Evolutionary conservation across 2,797 vertebrate genomes (phyloP), one percentile per base, ranked within the genome.

Genomic region (Hydrocynus forskahlii): DNA sequence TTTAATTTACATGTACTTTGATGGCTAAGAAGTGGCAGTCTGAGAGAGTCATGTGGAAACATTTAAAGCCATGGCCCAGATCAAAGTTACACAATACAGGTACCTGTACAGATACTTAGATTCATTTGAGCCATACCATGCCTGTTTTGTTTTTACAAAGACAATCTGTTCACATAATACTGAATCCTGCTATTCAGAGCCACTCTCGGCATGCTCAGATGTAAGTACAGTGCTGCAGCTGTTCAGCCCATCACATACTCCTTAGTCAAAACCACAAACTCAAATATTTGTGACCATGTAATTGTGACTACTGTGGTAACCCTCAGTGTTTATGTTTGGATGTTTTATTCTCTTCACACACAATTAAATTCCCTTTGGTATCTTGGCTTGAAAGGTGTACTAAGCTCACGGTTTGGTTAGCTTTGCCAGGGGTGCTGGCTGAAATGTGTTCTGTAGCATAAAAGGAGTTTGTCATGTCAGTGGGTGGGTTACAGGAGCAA

Each of bases 201-300:
- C 50, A 12, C 66, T 64, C 14, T 63, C 19, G 8, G 40, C 9
- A 52, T 45, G 21, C 59, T 25, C 74, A 45, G 7, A 29, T 48
- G 50, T 54, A 66, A 75, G 71, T 68, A 59, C 17, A 38, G 48
- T 52, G 10, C 48, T 62, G 43, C 78, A 55, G 68, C 73, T 76
- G 72, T 19, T 67, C 77, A 12, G 35, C 55, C 45, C 77, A 73
- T 48, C 52, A 17, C 72, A 50, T 71, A 57, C 23, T 90, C 86
- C 87, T 40, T 87, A 81, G 85, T 90, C 87, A 84, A 86, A 90
- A 87, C 91, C 93, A 88, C 91, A 92, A 84, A 92, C 91, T 90
- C 86, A 88, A 92, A 93, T 93, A 92, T 91, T 91, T 93, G 93
- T 1, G 90, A 91, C 50, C 76, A 70, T 79, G 87, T 90, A 91